These are phyloP conservation scores for Alethe diademata DNA, from an alignment of 2,113 vertebrate species.

Conservation along the genomic window DNA sequence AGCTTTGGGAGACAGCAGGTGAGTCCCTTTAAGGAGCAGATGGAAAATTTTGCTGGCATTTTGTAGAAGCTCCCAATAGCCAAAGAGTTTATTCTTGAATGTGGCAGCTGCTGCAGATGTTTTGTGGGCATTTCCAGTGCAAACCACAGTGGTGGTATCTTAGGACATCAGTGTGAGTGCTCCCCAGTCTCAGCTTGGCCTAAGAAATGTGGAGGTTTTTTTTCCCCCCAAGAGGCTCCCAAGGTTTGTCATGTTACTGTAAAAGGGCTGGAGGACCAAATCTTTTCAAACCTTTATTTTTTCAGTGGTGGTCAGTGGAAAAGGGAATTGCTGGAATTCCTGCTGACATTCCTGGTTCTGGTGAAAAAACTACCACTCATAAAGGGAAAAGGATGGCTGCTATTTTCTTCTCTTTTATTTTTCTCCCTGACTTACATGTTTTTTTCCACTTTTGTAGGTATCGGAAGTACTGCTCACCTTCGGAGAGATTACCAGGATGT, in stretches of 20 bases:
- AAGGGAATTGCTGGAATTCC: background rate
- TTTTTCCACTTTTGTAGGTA: background rate
- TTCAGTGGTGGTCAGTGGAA: background rate
- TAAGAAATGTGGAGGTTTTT: background rate
- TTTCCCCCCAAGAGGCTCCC: background rate
- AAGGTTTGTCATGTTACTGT: background rate
- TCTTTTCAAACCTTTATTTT: background rate
- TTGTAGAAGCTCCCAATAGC: background rate
- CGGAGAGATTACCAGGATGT: background rate
- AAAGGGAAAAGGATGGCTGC: background rate
- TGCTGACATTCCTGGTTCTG: background rate
- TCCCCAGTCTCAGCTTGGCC: background rate
- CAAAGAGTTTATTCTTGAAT: background rate
- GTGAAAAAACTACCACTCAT: background rate
- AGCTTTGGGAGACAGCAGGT: background rate
- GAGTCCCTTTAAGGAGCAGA: background rate
- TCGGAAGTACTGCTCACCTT: background rate
- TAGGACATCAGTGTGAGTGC: background rate
- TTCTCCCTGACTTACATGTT: background rate
- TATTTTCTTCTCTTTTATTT: background rate
- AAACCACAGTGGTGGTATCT: background rate
- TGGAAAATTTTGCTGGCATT: background rate
- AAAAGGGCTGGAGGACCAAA: background rate
- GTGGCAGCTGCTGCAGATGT: background rate
- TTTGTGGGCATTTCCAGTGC: background rate